Evolutionary conservation across 2,888 invertebrate genomes (phyloP).

Genomic region (Nomada fabriciana): DNA sequence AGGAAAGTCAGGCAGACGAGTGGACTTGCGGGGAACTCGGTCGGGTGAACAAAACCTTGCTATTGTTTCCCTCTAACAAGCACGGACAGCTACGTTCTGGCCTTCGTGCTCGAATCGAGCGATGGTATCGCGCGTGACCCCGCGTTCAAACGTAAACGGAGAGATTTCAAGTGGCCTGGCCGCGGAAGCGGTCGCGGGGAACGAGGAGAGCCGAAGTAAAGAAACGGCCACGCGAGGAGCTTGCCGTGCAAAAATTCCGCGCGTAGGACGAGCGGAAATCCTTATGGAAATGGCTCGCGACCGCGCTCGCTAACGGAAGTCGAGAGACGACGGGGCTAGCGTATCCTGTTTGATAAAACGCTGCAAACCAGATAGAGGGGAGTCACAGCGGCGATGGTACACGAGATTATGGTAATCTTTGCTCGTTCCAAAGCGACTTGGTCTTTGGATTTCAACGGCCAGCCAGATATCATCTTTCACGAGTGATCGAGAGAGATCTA

Average conservation of each 20-base stretch:
- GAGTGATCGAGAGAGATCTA: not conserved
- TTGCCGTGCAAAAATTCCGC: conserved; percentile 45
- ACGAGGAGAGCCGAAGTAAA: not conserved
- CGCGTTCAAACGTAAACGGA: conserved; percentile 56
- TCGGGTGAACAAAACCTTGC: conserved; percentile 42
- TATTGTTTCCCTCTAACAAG: conserved; percentile 67
- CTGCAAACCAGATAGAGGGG: conserved; percentile 45
- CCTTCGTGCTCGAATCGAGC: conserved; percentile 58
- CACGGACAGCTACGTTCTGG: conserved; percentile 55
- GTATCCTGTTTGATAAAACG: conserved; percentile 53
- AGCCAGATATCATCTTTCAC: conserved; percentile 1
- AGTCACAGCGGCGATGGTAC: conserved; percentile 41
- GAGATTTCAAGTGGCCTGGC: conserved; percentile 42
- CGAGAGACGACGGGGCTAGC: conserved; percentile 25
- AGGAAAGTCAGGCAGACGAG: conserved; percentile 36
- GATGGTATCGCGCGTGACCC: conserved; percentile 69
- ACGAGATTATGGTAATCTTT: conserved; percentile 55
- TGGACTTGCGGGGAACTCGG: conserved; percentile 33
- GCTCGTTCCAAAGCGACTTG: conserved; percentile 32
- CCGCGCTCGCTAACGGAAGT: conserved; percentile 48
- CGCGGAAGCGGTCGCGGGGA: not conserved
- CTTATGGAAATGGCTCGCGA: conserved; percentile 64
- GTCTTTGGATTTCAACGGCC: conserved; percentile 44
- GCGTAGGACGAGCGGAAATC: conserved; percentile 66
- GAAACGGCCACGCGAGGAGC: conserved; percentile 22